Conservation (phyloP, 2,888 invertebrate genomes). For the Biston betularia region DNA sequence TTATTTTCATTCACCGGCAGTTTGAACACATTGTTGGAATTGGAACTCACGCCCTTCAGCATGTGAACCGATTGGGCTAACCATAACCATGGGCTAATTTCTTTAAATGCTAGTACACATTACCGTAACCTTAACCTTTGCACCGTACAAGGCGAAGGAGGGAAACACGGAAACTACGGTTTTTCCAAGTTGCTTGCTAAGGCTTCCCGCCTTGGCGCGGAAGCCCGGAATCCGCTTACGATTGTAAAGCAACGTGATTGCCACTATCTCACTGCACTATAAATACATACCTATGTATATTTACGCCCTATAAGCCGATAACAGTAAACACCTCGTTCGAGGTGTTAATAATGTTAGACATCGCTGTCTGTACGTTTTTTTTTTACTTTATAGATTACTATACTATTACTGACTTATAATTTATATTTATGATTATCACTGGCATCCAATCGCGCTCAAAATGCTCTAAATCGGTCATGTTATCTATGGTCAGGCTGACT, state of each 20-base stretch:
- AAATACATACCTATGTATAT: constrained; percentile 45
- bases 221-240: constrained; percentile 71
- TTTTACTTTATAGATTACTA: neutral
- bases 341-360: constrained; percentile 16
- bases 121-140: constrained; percentile 24
- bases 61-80: no score
- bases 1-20: no score
- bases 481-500: no score
- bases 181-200: constrained; percentile 57
- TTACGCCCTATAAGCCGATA: constrained; percentile 29
- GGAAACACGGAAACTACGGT: constrained; percentile 66
- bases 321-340: constrained; percentile 30
- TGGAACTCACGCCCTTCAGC: no score
- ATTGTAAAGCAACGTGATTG: constrained; percentile 62
- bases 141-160: constrained; percentile 61
- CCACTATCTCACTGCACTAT: constrained; percentile 42
- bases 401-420: no score
- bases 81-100: no score
- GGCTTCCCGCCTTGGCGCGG: constrained; percentile 74
- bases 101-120: constrained; percentile 1
- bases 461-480: no score
- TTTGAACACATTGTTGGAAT: no score
- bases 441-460: no score
- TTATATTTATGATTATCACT: no score
- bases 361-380: neutral